phyloP scores from a whole-genome alignment of 2,888 invertebrate genomes.

The Torymus tubicola region DNA sequence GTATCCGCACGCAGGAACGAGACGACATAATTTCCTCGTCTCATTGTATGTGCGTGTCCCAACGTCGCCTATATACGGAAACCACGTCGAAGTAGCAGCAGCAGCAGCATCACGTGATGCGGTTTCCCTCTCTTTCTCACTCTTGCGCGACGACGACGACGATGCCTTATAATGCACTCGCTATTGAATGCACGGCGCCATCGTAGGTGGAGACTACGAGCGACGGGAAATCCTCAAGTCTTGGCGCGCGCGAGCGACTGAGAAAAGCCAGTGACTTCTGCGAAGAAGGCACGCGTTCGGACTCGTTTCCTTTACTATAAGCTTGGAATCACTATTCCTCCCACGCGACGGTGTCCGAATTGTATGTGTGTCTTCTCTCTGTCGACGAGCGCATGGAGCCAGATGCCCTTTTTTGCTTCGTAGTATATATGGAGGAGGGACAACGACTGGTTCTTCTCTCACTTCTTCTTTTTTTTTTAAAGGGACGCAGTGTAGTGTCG shows the following conservation, averaged over 20 bases:
- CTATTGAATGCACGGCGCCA: no score
- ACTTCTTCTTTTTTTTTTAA: constrained; percentile 23
- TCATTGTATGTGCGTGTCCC: constrained; percentile 4
- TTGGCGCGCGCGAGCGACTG: neutral
- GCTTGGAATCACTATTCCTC: constrained; percentile 46
- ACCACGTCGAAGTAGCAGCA: no score
- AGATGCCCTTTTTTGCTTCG: no score
- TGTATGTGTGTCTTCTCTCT: constrained; percentile 8
- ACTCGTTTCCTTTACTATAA: constrained; percentile 10
- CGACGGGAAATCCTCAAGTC: constrained; percentile 32
- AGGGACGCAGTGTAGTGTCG: neutral
- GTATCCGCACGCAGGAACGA: neutral
- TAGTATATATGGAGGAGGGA: no score
- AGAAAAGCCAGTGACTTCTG: constrained; percentile 50
- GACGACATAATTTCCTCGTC: constrained; percentile 14
- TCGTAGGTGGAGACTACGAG: neutral
- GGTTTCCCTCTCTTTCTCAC: no score
- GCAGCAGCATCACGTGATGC: no score
- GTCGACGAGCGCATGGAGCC: no score
- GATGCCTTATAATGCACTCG: no score
- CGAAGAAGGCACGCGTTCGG: constrained; percentile 22
- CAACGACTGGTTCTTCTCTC: neutral
- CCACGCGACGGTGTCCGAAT: constrained; percentile 49
- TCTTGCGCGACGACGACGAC: no score
- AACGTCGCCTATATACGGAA: neutral